Conservation (phyloP, 2,113 vertebrate species). For the Rhabdomys dilectus region DNA sequence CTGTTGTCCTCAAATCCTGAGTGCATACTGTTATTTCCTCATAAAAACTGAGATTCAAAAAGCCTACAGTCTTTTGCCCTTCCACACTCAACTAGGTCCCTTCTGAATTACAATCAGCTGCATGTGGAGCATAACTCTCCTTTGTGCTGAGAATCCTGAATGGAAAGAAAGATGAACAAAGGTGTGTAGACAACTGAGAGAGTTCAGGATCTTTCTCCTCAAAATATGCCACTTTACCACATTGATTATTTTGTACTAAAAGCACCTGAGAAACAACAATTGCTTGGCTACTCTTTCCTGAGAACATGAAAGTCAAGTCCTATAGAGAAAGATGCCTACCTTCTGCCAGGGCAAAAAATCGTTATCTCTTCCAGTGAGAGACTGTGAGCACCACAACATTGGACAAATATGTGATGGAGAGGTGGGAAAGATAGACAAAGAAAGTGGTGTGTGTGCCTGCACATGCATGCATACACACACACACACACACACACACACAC, state of each 20-base stretch:
- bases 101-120: not conserved
- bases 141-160: not conserved
- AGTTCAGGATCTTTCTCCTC: not conserved
- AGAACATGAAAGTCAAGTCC: not conserved
- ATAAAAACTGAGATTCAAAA: not conserved
- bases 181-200: fast-evolving
- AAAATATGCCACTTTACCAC: not conserved
- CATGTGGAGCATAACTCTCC: not conserved
- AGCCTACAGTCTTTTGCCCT: not conserved
- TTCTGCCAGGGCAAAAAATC: not conserved
- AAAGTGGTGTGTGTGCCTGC: not conserved
- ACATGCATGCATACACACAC: no score
- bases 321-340: not conserved
- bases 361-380: not conserved
- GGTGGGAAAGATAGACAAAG: not conserved
- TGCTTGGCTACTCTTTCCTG: not conserved
- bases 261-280: not conserved
- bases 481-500: no score
- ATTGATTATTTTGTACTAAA: not conserved
- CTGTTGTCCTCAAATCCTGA: not conserved
- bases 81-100: not conserved
- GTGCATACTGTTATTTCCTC: not conserved
- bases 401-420: not conserved
- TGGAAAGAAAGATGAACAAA: not conserved
- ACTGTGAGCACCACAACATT: not conserved